Evolutionary conservation across 1,140 invertebrate species (phyloP).

Genomic region (Calliopsis andreniformis): DNA sequence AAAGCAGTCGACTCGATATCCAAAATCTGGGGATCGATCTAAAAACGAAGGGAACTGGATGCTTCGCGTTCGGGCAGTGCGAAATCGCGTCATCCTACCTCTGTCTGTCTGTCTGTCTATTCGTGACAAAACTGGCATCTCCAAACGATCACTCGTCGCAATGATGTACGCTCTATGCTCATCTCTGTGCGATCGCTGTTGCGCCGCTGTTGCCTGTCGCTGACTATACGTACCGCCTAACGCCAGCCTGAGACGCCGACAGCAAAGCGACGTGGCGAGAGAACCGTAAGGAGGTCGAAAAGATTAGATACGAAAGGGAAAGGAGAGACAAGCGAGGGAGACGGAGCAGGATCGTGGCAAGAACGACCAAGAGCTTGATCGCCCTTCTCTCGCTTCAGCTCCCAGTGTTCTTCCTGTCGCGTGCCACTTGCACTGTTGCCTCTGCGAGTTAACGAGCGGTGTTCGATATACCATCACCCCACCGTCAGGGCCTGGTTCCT

Average conservation of each 20-base stretch:
- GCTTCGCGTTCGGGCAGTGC: slow-evolving; percentile 14
- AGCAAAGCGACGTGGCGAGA: slow-evolving; percentile 13
- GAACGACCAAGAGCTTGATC: background rate
- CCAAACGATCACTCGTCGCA: slow-evolving; percentile 41
- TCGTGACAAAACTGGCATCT: slow-evolving; percentile 47
- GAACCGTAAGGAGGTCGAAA: background rate
- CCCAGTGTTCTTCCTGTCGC: background rate
- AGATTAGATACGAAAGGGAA: background rate
- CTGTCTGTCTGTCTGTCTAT: slow-evolving; percentile 54
- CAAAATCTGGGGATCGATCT: background rate
- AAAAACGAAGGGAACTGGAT: background rate
- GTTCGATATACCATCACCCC: background rate
- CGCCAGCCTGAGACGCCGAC: slow-evolving; percentile 43
- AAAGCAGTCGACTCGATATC: no score
- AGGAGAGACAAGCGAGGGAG: background rate
- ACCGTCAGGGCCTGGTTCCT: slow-evolving; percentile 11
- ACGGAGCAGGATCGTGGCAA: background rate
- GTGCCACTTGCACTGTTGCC: background rate
- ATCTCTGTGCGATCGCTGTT: slow-evolving; percentile 57
- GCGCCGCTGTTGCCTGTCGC: slow-evolving; percentile 62
- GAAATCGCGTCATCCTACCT: slow-evolving; percentile 38
- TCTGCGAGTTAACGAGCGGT: background rate
- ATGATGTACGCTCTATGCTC: slow-evolving; percentile 52
- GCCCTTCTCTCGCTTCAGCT: slow-evolving; percentile 10
- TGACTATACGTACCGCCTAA: slow-evolving; percentile 54